Evolutionary conservation across 2,113 vertebrate genomes (phyloP).

Genomic region (Crotalus viridis): DNA sequence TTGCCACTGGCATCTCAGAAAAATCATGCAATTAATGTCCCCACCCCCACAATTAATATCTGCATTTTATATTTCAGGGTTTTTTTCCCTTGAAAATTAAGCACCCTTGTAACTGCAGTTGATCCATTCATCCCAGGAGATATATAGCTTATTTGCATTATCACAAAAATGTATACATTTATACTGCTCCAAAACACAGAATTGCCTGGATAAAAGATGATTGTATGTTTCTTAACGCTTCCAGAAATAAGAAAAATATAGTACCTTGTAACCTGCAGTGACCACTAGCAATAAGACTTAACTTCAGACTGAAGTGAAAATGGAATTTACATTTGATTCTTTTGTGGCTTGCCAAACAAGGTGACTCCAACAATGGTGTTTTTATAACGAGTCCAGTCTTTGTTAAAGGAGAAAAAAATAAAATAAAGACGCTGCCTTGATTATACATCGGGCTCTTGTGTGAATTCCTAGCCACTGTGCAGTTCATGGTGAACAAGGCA

Average conservation of each 20-base stretch:
- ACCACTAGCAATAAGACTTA: no score
- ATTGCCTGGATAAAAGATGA: neutral
- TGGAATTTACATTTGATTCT: neutral
- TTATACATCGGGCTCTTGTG: neutral
- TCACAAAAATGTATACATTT: neutral
- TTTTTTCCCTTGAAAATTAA: neutral
- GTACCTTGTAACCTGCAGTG: neutral
- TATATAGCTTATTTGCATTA: neutral
- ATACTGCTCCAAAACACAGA: neutral
- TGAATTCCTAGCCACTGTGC: neutral
- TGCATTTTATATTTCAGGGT: neutral
- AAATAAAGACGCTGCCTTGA: neutral
- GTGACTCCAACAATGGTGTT: neutral
- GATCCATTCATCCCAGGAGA: neutral
- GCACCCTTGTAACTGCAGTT: neutral
- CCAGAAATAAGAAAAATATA: neutral
- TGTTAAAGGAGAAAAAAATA: neutral
- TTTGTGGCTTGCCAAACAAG: neutral
- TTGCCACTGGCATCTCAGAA: neutral
- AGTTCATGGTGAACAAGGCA: constrained; percentile 30
- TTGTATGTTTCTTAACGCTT: neutral
- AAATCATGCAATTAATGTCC: neutral
- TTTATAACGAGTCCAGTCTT: neutral
- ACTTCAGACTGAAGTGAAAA: neutral
- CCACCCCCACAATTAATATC: neutral